phyloP scores from a whole-genome alignment of 2,797 vertebrate species.

The Peromyscus eremicus region DNA sequence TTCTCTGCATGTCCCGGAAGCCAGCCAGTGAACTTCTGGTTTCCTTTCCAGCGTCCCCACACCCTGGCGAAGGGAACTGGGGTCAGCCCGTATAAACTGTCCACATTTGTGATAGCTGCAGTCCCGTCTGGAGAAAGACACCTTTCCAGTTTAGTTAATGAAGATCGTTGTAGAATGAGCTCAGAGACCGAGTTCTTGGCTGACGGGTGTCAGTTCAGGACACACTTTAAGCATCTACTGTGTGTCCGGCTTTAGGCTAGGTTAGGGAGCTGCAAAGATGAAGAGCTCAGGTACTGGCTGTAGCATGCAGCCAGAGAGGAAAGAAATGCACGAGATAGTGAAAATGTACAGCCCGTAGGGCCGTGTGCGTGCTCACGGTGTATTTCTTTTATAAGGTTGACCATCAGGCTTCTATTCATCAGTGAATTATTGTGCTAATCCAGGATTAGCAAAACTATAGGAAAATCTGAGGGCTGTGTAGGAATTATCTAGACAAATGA shows the following conservation, averaged over 20 bases:
- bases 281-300: background rate
- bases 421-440: constrained; percentile 19
- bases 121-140: background rate
- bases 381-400: background rate
- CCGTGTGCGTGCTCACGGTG: background rate
- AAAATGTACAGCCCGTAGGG: background rate
- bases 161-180: constrained; percentile 30
- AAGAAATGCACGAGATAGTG: background rate
- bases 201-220: background rate
- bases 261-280: background rate
- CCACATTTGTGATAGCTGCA: background rate
- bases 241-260: background rate
- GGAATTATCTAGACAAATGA: background rate
- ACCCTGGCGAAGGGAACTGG: background rate
- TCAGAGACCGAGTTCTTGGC: background rate
- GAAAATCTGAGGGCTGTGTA: background rate
- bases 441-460: background rate
- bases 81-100: background rate
- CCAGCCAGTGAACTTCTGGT: background rate
- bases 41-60: background rate
- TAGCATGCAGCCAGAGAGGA: background rate
- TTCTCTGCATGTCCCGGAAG: constrained; percentile 8
- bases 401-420: background rate
- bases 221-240: constrained; percentile 14
- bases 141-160: background rate